Evolutionary conservation across 2,797 vertebrate species (phyloP), one percentile per base, ranked within the genome.

Genomic region (Limosa lapponica): DNA sequence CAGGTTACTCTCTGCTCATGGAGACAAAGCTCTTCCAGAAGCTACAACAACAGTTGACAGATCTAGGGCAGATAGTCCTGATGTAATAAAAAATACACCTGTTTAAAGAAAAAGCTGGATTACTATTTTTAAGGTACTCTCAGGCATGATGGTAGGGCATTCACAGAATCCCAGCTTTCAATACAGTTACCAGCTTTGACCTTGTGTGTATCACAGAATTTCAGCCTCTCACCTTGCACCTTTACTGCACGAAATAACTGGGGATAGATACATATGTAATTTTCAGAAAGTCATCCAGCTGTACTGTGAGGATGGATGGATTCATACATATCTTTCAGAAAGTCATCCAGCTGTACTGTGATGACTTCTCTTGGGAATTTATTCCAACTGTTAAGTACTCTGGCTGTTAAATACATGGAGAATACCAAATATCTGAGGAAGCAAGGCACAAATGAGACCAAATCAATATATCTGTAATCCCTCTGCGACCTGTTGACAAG

Each of bases 1-100:
- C 52, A 66, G n/a, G 14, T 39, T 54, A 39, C 1, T 2, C 18
- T 41, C 36, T 30, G 17, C 23, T 87, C 0, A 0, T 8, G n/a
- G 24, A 79, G 54, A 48, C 46, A 93, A 82, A 79, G 22, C 8
- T 73, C 12, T 82, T 92, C 54, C 22, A 82, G 82, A 90, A 87
- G 39, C 36, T 77, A 22, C 27, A 57, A 20, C 16, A 52, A 59
- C 24, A 34, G 3, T 6, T 57, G 39, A 85, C 37, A 49, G 54
- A 80, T 62, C 49, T 54, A 82, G 25, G 22, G 17, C 70, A 77
- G 37, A 44, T 14, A 82, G 48, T 49, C 15, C 34, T 58, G 13
- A 36, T 51, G 13, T 30, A 71, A 89, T 43, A 52, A 75, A 64
- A 91, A 54, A 43, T 13, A 39, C 2, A 59, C 3, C 6, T 66